These are phyloP conservation scores for Clunio marinus DNA, from an alignment of 2,888 invertebrate genomes.

Conservation along the genomic window DNA sequence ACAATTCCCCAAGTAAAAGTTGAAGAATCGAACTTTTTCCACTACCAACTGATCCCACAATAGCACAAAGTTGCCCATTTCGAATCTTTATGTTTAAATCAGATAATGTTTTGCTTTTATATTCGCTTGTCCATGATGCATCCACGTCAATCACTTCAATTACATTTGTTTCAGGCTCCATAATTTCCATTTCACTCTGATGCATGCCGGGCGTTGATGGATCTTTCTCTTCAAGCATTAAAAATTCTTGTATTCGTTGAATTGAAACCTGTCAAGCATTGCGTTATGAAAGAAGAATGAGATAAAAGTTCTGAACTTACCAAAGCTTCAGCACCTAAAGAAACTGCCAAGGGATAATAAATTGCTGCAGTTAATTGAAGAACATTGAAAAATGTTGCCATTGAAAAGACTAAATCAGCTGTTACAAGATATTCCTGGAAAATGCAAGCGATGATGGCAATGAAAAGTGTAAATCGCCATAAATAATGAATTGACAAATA, in stretches of 20 bases:
- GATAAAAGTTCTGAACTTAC: slow-evolving; percentile 58
- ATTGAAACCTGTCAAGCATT: slow-evolving; percentile 47
- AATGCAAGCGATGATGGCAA: slow-evolving; percentile 73
- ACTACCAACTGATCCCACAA: slow-evolving; percentile 84
- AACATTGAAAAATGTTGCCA: slow-evolving; percentile 73
- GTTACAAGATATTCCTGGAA: slow-evolving; percentile 61
- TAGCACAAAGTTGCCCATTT: slow-evolving; percentile 65
- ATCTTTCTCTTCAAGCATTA: slow-evolving; percentile 56
- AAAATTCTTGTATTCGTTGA: slow-evolving; percentile 56
- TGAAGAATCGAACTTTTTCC: slow-evolving; percentile 66
- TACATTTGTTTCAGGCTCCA: slow-evolving; percentile 42
- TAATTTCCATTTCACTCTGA: not conserved
- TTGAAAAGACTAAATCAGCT: slow-evolving; percentile 67
- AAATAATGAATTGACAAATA: slow-evolving; percentile 71
- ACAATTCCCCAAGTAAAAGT: slow-evolving; percentile 60
- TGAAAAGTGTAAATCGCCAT: slow-evolving; percentile 75
- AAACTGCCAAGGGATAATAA: slow-evolving; percentile 57
- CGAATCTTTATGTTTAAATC: slow-evolving; percentile 57
- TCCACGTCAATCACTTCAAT: slow-evolving; percentile 51
- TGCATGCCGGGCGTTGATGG: slow-evolving; percentile 40
- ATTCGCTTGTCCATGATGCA: slow-evolving; percentile 53
- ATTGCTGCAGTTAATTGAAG: slow-evolving; percentile 62
- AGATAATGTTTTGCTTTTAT: slow-evolving; percentile 54
- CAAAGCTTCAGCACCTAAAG: slow-evolving; percentile 58
- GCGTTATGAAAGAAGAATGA: slow-evolving; percentile 35